Conservation (phyloP, 2,797 vertebrate genomes). For the Leuciscus waleckii region DNA sequence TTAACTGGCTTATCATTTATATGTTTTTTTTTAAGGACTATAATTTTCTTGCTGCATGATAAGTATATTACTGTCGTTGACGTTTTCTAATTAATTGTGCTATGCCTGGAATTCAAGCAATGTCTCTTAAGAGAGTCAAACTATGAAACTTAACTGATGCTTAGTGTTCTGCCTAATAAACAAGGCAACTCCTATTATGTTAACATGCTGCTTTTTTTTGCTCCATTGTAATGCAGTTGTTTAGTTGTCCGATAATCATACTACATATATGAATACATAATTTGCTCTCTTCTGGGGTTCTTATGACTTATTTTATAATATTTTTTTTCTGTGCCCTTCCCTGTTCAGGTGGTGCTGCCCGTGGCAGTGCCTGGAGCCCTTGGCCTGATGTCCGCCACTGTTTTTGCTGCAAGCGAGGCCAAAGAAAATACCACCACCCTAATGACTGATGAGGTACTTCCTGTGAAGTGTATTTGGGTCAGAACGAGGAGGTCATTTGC, state of each 20-base stretch:
- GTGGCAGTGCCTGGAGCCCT: conserved; percentile 77
- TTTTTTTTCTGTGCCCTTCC: not conserved
- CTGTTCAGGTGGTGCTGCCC: conserved; percentile 80
- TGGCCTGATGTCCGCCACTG: conserved; percentile 77
- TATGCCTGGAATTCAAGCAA: not conserved
- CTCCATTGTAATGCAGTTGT: not conserved
- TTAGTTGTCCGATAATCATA: not conserved
- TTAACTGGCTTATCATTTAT: not conserved
- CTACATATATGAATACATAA: not conserved
- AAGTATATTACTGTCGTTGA: not conserved
- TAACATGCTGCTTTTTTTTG: not conserved
- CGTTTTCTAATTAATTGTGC: not conserved
- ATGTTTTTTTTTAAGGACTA: not conserved
- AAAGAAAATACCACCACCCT: conserved; percentile 74
- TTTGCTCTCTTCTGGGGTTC: not conserved
- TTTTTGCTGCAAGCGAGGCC: conserved; percentile 80
- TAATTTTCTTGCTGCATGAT: not conserved
- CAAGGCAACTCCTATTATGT: not conserved
- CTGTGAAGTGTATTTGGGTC: not conserved
- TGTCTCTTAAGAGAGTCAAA: not conserved
- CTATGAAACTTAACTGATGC: not conserved
- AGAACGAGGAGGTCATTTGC: not conserved
- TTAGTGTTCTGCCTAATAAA: not conserved
- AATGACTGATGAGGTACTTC: conserved; percentile 84
- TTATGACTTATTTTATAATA: not conserved